Evolutionary conservation across 1,140 invertebrate genomes (phyloP).

Genomic region (Oryctes rhinoceros): DNA sequence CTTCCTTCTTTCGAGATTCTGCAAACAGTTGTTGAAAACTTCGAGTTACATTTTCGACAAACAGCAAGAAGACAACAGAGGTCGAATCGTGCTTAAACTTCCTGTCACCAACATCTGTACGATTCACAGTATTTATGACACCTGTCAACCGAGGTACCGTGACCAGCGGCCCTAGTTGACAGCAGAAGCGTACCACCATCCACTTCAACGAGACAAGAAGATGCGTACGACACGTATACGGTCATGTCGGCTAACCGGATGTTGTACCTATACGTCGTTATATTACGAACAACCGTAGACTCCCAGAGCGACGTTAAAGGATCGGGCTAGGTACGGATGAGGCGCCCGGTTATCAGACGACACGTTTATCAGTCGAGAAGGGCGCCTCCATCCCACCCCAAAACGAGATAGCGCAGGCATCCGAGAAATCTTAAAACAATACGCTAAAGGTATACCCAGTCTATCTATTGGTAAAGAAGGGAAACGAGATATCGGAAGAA

Average conservation of each 20-base stretch:
- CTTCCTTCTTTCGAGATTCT: too few species aligned
- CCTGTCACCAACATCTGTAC: constrained; percentile 14
- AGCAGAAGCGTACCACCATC: neutral
- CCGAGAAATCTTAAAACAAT: constrained; percentile 24
- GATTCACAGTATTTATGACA: constrained; percentile 5
- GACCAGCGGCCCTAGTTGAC: neutral
- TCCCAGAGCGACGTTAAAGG: constrained; percentile 7
- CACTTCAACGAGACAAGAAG: neutral
- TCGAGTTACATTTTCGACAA: neutral
- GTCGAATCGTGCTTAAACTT: neutral
- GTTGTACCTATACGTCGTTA: constrained; percentile 21
- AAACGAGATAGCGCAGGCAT: constrained; percentile 19
- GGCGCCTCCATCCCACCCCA: constrained; percentile 20
- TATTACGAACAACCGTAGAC: constrained; percentile 27
- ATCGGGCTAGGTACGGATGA: constrained; percentile 14
- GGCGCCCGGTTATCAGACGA: constrained; percentile 25
- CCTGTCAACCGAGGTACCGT: constrained; percentile 14
- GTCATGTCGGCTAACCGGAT: constrained; percentile 26
- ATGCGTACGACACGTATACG: constrained; percentile 27
- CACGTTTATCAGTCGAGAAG: constrained; percentile 15
- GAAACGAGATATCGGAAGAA: neutral
- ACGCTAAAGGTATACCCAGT: neutral
- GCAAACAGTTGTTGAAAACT: too few species aligned
- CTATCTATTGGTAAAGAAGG: neutral
- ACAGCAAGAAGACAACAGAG: neutral